These are phyloP conservation scores for Corynorhinus townsendii DNA, from an alignment of 2,113 vertebrate genomes.

Conservation along the genomic window DNA sequence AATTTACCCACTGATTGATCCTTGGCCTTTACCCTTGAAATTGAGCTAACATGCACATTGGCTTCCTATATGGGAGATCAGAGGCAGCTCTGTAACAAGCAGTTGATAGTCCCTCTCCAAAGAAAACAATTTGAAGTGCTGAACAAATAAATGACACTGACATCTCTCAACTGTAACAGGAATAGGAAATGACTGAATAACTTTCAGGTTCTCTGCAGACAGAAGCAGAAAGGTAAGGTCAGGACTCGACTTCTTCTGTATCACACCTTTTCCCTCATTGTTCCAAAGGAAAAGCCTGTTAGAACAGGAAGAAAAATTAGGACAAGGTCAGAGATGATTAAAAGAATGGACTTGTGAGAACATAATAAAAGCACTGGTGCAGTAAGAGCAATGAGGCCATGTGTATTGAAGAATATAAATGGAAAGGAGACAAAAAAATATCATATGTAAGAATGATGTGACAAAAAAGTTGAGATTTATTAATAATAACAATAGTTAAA, in stretches of 20 bases:
- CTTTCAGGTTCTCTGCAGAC: background rate
- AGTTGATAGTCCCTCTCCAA: background rate
- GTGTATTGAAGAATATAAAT: background rate
- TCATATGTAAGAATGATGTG: background rate
- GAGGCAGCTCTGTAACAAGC: background rate
- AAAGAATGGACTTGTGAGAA: constrained; percentile 11
- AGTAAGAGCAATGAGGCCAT: background rate
- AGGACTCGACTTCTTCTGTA: background rate
- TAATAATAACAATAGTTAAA: background rate
- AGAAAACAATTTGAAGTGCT: constrained; percentile 10
- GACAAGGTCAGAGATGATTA: background rate
- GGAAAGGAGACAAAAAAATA: background rate
- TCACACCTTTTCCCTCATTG: background rate
- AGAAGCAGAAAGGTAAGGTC: background rate
- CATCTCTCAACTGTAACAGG: background rate
- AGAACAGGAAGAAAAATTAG: background rate
- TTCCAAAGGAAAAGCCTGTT: background rate
- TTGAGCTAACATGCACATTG: background rate
- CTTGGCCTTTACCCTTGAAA: constrained; percentile 1
- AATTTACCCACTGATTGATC: background rate
- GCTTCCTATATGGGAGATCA: background rate
- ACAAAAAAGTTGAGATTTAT: background rate
- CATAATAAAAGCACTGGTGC: background rate
- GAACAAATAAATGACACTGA: constrained; percentile 1
- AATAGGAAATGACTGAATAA: background rate